Evolutionary conservation across 2,113 vertebrate genomes (phyloP), one percentile per base, ranked within the genome.

Genomic region (Seriola quinqueradiata): DNA sequence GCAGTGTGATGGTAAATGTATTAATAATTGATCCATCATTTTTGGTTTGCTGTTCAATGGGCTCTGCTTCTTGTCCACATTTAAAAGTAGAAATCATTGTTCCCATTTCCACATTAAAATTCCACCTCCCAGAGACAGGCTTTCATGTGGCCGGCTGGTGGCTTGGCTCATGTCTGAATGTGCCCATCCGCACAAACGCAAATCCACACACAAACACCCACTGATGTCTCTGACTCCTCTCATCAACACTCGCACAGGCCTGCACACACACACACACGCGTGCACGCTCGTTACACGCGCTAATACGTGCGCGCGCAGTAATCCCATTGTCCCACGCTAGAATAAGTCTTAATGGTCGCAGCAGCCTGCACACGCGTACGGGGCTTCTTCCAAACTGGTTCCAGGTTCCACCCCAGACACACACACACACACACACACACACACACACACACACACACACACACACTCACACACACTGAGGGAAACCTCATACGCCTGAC

Each of bases 51-150:
- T 86, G 67, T 90, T 89, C 90, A 72, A 83, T 79, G 90, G 83
- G 72, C 70, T 92, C 92, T 89, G 89, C 90, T 93, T 92, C 84
- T 90, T 86, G 87, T 92, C 92, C 88, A 86, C 89, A 70, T 92
- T 88, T 92, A 91, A 93, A 92, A 94, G 89, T 90, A 90, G 91
- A 93, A 93, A 95, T 93, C 89, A 93, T 94, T 94, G 94, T 95
- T 94, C 92, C 84, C 90, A 92, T 93, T 93, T 92, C 91, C 91
- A 91, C 92, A 94, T 94, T 91, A 94, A 95, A 93, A 95, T 94
- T 94, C 93, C 90, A 86, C 84, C 92, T 95, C 90, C 90, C 85
- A 85, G 83, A 92, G 91, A 91, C 80, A 25, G 21, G 79, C 91
- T 92, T 93, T 94, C 17, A 94, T 95, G 94, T 95, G 94, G 94